Conservation (phyloP, 2,888 invertebrate genomes). For the Acleris emargana region DNA sequence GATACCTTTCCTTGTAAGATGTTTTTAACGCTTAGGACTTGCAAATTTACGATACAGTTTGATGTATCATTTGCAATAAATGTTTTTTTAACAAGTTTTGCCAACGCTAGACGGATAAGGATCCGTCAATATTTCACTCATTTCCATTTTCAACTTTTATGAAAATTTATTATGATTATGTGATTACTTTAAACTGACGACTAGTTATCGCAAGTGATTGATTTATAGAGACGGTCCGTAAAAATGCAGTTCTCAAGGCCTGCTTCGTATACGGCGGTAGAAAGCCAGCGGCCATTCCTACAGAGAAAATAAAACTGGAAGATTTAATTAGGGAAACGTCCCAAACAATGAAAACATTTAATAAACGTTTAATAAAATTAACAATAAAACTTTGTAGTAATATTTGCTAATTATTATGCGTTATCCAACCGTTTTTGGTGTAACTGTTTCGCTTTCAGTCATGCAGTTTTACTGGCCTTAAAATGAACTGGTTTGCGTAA, state of each 20-base stretch:
- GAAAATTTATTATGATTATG: constrained; percentile 11
- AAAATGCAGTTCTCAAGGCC: constrained; percentile 32
- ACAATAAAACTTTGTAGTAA: too few species aligned
- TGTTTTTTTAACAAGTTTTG: too few species aligned
- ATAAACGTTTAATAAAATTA: not conserved
- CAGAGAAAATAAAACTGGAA: constrained; percentile 51
- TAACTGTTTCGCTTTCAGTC: not conserved
- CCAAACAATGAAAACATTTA: not conserved
- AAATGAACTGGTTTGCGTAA: constrained; percentile 20
- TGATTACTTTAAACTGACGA: constrained; percentile 20
- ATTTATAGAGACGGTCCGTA: constrained; percentile 36
- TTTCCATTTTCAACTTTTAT: too few species aligned
- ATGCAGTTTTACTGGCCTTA: constrained; percentile 19
- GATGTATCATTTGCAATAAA: too few species aligned
- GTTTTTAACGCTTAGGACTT: too few species aligned
- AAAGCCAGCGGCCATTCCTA: constrained; percentile 30
- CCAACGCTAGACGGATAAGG: too few species aligned
- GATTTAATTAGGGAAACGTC: constrained; percentile 48
- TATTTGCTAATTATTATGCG: too few species aligned
- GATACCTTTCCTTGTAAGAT: too few species aligned
- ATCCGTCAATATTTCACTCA: too few species aligned
- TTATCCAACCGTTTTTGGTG: too few species aligned
- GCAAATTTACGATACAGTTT: too few species aligned
- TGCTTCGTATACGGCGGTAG: constrained; percentile 20
- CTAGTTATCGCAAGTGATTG: constrained; percentile 27